phyloP scores from a whole-genome alignment of 2,113 vertebrate species.

The Merops nubicus region DNA sequence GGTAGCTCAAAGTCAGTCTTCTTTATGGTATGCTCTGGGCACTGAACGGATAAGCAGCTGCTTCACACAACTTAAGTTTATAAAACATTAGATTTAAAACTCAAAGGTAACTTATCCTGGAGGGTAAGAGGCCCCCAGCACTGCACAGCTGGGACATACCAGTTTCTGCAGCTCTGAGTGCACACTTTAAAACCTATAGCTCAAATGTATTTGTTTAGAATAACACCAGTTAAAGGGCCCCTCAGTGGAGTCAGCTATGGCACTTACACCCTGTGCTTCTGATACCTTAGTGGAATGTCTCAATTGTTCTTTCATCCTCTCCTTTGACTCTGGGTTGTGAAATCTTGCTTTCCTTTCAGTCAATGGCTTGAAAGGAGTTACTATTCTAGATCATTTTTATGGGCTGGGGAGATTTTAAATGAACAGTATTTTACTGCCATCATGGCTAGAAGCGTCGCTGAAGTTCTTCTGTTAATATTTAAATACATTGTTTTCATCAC shows the following conservation, averaged over 20 bases:
- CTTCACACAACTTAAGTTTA: neutral
- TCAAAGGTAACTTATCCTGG: neutral
- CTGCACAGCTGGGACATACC: neutral
- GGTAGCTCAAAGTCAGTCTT: neutral
- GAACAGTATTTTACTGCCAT: neutral
- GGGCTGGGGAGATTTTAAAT: neutral
- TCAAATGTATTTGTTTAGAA: neutral
- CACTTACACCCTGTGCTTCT: neutral
- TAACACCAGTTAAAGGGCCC: neutral
- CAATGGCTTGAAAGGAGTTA: neutral
- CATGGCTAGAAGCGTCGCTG: accelerated
- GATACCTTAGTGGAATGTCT: neutral
- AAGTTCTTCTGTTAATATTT: neutral
- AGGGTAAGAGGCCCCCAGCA: neutral
- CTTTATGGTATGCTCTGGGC: neutral
- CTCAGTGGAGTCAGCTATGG: neutral
- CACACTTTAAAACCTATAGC: neutral
- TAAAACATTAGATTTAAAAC: neutral
- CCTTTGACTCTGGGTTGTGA: neutral
- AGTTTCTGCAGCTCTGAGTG: neutral
- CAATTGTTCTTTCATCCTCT: neutral
- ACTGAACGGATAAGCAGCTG: neutral
- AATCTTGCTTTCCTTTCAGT: neutral
- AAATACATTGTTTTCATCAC: neutral
- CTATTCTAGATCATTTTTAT: neutral